These are phyloP conservation scores for Xylota segnis DNA, from an alignment of 2,888 invertebrate species.

Conservation along the genomic window DNA sequence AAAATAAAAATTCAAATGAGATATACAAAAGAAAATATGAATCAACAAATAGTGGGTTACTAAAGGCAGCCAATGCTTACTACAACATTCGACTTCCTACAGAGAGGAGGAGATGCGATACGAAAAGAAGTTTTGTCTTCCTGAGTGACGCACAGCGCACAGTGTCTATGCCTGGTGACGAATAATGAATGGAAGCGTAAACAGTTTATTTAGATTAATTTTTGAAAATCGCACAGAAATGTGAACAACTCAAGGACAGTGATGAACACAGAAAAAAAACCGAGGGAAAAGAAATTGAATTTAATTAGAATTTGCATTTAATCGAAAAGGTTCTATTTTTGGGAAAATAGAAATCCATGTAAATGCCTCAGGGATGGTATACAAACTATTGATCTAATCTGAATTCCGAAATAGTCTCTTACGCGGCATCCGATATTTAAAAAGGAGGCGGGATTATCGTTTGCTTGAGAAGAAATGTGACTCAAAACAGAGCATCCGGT, in stretches of 20 bases:
- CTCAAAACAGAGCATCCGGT: too few species aligned
- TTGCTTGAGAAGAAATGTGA: too few species aligned
- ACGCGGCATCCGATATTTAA: too few species aligned
- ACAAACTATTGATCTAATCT: too few species aligned
- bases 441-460: too few species aligned
- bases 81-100: constrained; percentile 31
- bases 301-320: constrained; percentile 43
- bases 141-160: constrained; percentile 20
- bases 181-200: constrained; percentile 37
- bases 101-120: not conserved
- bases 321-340: constrained; percentile 19
- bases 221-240: constrained; percentile 10
- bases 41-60: constrained; percentile 7
- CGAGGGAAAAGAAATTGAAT: constrained; percentile 1
- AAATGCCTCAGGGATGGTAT: not conserved
- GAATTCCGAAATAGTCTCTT: too few species aligned
- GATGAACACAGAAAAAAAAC: not conserved
- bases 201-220: constrained; percentile 21
- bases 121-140: constrained; percentile 29
- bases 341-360: not conserved
- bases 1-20: constrained; percentile 19
- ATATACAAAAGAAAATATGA: not conserved
- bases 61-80: not conserved
- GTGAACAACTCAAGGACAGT: constrained; percentile 9
- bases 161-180: not conserved